Conservation (phyloP, 1,140 invertebrate genomes). For the Pararge aegeria region DNA sequence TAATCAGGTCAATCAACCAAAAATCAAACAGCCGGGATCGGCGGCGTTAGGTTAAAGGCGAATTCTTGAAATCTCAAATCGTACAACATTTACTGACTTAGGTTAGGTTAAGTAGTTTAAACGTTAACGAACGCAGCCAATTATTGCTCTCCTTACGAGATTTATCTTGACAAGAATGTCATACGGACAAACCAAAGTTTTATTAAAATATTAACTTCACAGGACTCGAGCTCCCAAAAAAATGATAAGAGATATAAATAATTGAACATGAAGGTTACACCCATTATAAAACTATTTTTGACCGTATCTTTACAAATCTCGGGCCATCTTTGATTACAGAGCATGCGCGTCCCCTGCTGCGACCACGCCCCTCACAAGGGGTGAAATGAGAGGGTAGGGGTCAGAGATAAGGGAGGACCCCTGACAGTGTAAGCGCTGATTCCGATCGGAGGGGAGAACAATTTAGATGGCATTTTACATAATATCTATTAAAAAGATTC, state of each 20-base stretch:
- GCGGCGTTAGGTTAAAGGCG: too few species aligned
- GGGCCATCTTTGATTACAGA: conserved; percentile 59
- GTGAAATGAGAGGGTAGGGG: conserved; percentile 40
- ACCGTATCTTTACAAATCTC: conserved; percentile 23
- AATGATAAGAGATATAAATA: background rate
- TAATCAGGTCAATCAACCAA: too few species aligned
- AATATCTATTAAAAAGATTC: too few species aligned
- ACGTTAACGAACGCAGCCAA: too few species aligned
- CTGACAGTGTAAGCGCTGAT: conserved; percentile 11
- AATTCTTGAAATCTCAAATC: too few species aligned
- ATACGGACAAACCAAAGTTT: too few species aligned
- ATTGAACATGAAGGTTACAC: conserved; percentile 2
- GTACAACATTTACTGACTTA: too few species aligned
- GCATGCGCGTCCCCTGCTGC: conserved; percentile 59
- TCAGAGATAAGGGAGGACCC: conserved; percentile 28
- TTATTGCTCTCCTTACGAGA: too few species aligned
- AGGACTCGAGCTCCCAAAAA: background rate
- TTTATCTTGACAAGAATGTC: too few species aligned
- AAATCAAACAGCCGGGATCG: too few species aligned
- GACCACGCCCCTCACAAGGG: conserved; percentile 50
- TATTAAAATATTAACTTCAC: too few species aligned
- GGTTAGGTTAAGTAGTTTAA: too few species aligned
- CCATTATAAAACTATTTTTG: conserved; percentile 4
- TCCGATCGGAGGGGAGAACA: conserved; percentile 4
- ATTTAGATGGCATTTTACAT: conserved; percentile 11